These are phyloP conservation scores for Chymomyza fuscimana DNA, from an alignment of 2,888 invertebrate genomes.

Conservation along the genomic window DNA sequence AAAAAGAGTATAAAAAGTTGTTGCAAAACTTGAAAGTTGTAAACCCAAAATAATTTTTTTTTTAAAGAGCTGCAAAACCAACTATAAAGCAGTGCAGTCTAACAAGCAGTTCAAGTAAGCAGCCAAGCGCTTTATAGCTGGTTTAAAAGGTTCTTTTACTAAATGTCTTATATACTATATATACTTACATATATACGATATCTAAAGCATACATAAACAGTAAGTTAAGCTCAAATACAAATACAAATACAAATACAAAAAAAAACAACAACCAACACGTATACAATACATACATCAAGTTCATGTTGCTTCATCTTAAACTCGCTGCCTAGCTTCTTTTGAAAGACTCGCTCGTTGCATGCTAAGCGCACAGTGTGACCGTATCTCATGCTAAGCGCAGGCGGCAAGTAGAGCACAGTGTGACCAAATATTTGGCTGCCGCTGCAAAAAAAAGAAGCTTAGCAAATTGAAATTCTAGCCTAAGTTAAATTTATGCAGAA, in stretches of 20 bases:
- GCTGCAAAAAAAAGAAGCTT: constrained; percentile 1
- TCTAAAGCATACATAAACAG: constrained; percentile 45
- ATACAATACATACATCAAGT: constrained; percentile 25
- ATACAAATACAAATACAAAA: too few species aligned
- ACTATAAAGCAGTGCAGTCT: not conserved
- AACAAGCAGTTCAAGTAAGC: too few species aligned
- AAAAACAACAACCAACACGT: not conserved
- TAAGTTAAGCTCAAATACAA: constrained; percentile 45
- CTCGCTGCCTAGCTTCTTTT: constrained; percentile 42
- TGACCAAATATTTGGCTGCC: not conserved
- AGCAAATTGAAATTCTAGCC: constrained; percentile 19
- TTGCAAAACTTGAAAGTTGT: not conserved
- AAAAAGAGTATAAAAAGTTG: not conserved
- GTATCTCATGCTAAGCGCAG: not conserved
- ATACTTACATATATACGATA: constrained; percentile 38
- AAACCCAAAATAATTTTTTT: not conserved
- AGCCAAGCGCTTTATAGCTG: not conserved
- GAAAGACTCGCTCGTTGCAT: constrained; percentile 7
- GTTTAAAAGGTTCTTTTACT: constrained; percentile 32
- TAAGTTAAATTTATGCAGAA: constrained; percentile 20
- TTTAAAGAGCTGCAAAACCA: not conserved
- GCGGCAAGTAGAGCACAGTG: not conserved
- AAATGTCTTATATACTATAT: constrained; percentile 1
- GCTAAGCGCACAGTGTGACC: not conserved
- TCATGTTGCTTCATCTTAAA: constrained; percentile 51